phyloP scores from a whole-genome alignment of 2,113 vertebrate species.

The Murina feae region DNA sequence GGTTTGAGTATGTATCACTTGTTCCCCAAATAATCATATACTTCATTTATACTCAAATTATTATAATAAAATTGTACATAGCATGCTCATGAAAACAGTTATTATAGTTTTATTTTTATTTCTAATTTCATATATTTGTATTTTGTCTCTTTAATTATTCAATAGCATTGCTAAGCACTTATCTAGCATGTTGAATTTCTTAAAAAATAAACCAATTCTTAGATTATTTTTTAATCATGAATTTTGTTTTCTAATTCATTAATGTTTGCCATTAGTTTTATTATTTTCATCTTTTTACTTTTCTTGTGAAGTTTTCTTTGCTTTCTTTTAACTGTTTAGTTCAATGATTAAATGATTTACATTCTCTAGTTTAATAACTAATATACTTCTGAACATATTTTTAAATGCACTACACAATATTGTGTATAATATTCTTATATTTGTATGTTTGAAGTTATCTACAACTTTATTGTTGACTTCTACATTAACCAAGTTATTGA shows the following conservation, averaged over 20 bases:
- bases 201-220: background rate
- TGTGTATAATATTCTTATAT: background rate
- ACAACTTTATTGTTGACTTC: background rate
- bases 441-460: background rate
- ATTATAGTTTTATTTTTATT: background rate
- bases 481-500: background rate
- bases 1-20: background rate
- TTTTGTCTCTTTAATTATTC: slow-evolving; percentile 18
- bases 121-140: background rate
- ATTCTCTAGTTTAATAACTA: background rate
- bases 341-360: background rate
- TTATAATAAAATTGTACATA: background rate
- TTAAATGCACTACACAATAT: background rate
- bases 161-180: background rate
- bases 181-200: background rate
- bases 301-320: background rate
- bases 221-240: background rate
- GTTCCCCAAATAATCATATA: background rate
- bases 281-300: background rate
- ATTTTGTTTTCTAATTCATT: slow-evolving; percentile 15
- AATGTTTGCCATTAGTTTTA: background rate
- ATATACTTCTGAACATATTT: background rate
- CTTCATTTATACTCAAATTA: slow-evolving; percentile 11
- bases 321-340: background rate
- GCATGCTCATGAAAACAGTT: background rate